These are phyloP conservation scores for Homarus americanus DNA, from an alignment of 1,140 invertebrate species.

Conservation along the genomic window DNA sequence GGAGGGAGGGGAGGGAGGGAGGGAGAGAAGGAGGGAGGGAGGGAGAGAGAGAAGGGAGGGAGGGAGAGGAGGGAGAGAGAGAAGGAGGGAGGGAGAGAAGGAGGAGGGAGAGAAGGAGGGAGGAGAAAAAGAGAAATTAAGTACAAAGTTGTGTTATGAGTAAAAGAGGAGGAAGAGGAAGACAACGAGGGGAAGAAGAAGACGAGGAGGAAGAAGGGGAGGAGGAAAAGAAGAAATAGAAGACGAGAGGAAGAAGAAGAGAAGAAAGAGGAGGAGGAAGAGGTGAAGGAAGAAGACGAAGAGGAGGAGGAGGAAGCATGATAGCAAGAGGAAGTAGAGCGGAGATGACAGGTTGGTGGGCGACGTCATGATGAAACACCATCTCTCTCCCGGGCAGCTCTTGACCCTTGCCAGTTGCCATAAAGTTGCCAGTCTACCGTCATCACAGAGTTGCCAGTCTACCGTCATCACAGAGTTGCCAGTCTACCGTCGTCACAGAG, in stretches of 20 bases:
- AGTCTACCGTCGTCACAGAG: too few relatives aligned
- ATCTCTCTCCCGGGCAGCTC: too few relatives aligned
- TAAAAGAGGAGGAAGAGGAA: background rate
- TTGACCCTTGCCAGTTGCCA: too few relatives aligned
- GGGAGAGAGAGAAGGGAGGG: background rate
- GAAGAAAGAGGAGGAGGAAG: background rate
- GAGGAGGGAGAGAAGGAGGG: too few relatives aligned
- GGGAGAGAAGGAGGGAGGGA: conserved; percentile 9
- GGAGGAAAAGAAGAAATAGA: background rate
- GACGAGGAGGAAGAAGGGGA: background rate
- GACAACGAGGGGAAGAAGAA: too few relatives aligned
- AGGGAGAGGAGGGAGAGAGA: background rate
- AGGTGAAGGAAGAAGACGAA: background rate
- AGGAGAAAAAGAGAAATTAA: background rate
- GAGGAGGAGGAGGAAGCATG: background rate
- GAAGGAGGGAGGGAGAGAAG: background rate
- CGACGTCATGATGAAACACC: too few relatives aligned
- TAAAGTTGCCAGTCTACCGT: too few relatives aligned
- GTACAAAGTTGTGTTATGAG: background rate
- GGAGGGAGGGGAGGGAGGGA: background rate
- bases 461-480: too few relatives aligned
- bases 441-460: too few relatives aligned
- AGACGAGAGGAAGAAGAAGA: background rate
- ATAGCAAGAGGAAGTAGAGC: background rate
- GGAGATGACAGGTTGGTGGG: background rate